Evolutionary conservation across 2,113 vertebrate genomes (phyloP), one percentile per base, ranked within the genome.

Genomic region (Toxostoma redivivum): DNA sequence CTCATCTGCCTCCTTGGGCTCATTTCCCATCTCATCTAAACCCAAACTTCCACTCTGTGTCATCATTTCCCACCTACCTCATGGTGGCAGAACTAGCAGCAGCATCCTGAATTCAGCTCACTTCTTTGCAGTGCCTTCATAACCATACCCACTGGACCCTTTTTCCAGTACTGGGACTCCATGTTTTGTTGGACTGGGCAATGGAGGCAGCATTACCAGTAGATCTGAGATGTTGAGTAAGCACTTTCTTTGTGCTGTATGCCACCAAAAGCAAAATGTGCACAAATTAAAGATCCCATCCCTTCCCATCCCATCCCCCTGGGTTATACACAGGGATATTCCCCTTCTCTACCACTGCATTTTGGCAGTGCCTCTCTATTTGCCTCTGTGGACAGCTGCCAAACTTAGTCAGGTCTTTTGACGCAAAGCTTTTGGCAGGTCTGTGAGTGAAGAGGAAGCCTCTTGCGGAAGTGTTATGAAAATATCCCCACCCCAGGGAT

Each of bases 201-300:
- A 35, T 18, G 20, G 8, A 54, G 44, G 7, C 20, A 48, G 47
- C 1, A 1, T 38, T 24, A 40, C 37, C 2, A 1, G 21, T 45
- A 28, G n/a, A 16, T 31, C 10, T n/a, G 30, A 56, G 28, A 28
- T 31, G 5, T 8, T 8, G 1, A 12, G 54, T 27, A 45, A 81
- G 24, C 1, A 3, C 15, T 60, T 54, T 15, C 8, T 50, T 64
- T 1, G 0, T 18, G 4, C 33, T 56, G 7, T 37, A 45, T 0
- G 0, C 8, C 12, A 27, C 10, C 3, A 2, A 1, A 58, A 60
- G 17, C 45, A 37, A 84, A 83, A 83, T 25, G 8, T 30, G 5
- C 8, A 24, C 5, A 54, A 53, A 6, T 54, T 40, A 72, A 67
- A 48, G 15, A 1, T 4, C 23, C 3, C 11, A 15, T 45, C 16